Conservation (phyloP, 1,140 invertebrate genomes). For the Penaeus chinensis region DNA sequence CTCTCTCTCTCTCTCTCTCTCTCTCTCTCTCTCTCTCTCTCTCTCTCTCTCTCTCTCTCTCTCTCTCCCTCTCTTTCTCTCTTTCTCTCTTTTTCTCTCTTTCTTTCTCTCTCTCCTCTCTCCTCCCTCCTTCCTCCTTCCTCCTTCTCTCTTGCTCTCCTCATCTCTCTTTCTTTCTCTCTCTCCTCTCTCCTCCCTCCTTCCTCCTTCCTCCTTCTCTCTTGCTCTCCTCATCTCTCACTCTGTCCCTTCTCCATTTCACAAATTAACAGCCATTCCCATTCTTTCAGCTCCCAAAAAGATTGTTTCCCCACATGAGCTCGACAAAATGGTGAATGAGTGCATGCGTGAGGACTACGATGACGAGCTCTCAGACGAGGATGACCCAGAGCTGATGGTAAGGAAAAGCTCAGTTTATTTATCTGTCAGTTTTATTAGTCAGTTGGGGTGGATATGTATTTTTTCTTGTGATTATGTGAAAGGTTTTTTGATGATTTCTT, state of each 20-base stretch:
- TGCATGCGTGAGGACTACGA: conserved; percentile 79
- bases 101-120: background rate
- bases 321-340: conserved; percentile 60
- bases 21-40: background rate
- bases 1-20: too few species aligned
- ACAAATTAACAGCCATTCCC: background rate
- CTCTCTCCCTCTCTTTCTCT: too few species aligned
- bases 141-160: background rate
- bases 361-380: conserved; percentile 72
- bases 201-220: background rate
- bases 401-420: background rate
- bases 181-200: too few species aligned
- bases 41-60: too few species aligned
- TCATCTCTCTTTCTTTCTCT: background rate
- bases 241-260: background rate
- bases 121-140: background rate
- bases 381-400: conserved; percentile 81
- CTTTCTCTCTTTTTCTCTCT: background rate
- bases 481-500: too few species aligned
- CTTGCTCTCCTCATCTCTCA: background rate
- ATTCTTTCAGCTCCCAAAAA: conserved; percentile 25
- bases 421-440: too few species aligned
- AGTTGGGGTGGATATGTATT: too few species aligned
- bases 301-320: conserved; percentile 38
- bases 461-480: too few species aligned